phyloP scores from a whole-genome alignment of 30 jellyfish, hydroid and myxozoan species.

The Nemopilema nomurai region DNA sequence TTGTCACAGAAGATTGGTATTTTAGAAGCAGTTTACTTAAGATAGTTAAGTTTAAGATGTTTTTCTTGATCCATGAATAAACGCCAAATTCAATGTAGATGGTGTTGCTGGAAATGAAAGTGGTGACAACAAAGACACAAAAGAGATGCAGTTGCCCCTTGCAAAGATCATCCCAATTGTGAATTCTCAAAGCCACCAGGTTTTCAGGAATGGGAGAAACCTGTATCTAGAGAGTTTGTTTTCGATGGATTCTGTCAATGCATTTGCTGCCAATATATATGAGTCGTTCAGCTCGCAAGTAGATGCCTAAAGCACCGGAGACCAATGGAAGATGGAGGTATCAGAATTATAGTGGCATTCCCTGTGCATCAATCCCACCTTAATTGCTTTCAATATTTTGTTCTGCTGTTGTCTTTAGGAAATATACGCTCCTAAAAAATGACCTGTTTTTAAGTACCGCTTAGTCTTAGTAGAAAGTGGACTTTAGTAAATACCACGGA shows the following conservation, averaged over 20 bases:
- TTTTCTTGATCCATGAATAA: too few relatives aligned
- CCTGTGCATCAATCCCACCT: too few relatives aligned
- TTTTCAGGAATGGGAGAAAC: constrained; percentile 70
- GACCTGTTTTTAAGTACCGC: not conserved
- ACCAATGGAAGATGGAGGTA: not conserved
- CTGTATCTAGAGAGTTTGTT: constrained; percentile 60
- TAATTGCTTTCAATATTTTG: too few relatives aligned
- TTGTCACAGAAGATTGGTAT: not conserved
- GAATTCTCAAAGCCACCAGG: constrained; percentile 68
- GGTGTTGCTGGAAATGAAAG: not conserved
- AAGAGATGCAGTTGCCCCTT: constrained; percentile 48
- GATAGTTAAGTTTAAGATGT: too few relatives aligned
- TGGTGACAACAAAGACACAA: not conserved
- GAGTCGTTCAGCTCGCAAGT: constrained; percentile 75
- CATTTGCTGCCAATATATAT: constrained; percentile 80
- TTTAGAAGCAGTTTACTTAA: too few relatives aligned
- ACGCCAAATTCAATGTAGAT: not conserved
- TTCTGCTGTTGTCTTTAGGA: too few relatives aligned
- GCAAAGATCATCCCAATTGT: constrained; percentile 82
- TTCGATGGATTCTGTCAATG: constrained; percentile 26
- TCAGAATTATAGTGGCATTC: not conserved
- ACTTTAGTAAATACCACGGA: too few relatives aligned
- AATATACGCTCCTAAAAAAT: not conserved
- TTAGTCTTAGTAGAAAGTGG: not conserved
- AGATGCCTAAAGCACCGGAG: not conserved